These are phyloP conservation scores for Tiliqua scincoides DNA, from an alignment of 2,113 vertebrate genomes.

Conservation along the genomic window DNA sequence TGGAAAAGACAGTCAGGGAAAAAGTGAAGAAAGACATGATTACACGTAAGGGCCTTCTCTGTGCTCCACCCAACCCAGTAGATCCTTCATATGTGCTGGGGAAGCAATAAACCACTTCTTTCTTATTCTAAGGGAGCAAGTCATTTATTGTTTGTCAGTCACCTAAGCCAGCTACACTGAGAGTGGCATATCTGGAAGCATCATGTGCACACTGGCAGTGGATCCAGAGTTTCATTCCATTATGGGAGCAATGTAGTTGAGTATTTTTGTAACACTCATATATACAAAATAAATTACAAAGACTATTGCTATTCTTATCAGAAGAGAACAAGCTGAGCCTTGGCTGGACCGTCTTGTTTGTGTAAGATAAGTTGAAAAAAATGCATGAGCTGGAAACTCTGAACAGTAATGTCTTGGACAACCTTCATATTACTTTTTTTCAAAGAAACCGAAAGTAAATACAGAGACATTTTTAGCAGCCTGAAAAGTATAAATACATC, in stretches of 20 bases:
- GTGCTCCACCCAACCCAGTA: not conserved
- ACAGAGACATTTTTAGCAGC: constrained; percentile 73
- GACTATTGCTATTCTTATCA: constrained; percentile 41
- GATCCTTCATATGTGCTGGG: not conserved
- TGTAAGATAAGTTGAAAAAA: constrained; percentile 9
- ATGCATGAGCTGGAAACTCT: constrained; percentile 10
- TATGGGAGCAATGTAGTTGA: constrained; percentile 25
- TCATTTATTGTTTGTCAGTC: not conserved
- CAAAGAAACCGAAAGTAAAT: constrained; percentile 49
- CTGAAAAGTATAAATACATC: constrained; percentile 72
- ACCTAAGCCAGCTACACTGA: not conserved
- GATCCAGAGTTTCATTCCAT: constrained; percentile 35
- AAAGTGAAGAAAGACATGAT: constrained; percentile 29
- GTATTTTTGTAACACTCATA: constrained; percentile 56
- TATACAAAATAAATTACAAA: constrained; percentile 72
- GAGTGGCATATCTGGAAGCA: not conserved
- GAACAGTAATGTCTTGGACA: constrained; percentile 51
- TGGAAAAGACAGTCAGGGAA: constrained; percentile 2
- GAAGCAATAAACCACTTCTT: not conserved
- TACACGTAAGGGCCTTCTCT: not conserved
- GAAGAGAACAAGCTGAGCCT: constrained; percentile 51
- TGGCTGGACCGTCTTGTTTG: constrained; percentile 31
- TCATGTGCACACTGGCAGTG: not conserved
- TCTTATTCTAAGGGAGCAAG: not conserved
- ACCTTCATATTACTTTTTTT: constrained; percentile 50